Evolutionary conservation across 1,140 invertebrate genomes (phyloP).

Genomic region (Drosophila aff.): DNA sequence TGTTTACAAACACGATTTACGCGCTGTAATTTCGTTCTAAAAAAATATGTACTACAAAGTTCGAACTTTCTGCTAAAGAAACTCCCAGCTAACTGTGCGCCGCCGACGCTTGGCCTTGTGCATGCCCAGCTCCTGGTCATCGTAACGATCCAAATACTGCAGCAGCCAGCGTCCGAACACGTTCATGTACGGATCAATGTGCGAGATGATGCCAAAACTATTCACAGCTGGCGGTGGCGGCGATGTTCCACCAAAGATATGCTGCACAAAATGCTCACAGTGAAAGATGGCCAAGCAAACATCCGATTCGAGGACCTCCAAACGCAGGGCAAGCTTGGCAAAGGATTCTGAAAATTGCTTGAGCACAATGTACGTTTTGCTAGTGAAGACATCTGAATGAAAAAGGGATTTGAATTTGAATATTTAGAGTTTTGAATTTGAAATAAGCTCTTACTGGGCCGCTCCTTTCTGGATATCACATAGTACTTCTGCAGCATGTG

Average conservation of each 20-base stretch:
- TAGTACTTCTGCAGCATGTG: conserved; percentile 72
- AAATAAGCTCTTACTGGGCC: conserved; percentile 50
- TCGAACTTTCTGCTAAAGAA: not conserved
- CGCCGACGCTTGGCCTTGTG: conserved; percentile 24
- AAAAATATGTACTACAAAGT: not conserved
- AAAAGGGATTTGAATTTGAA: too few species aligned
- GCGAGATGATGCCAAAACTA: conserved; percentile 45
- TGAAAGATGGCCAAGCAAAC: conserved; percentile 71
- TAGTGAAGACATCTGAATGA: conserved; percentile 60
- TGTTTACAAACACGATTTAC: conserved; percentile 4
- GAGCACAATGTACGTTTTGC: conserved; percentile 69
- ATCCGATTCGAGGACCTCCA: conserved; percentile 66
- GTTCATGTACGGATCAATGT: conserved; percentile 70
- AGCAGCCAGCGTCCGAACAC: conserved; percentile 66
- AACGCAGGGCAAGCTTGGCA: conserved; percentile 69
- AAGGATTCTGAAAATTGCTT: conserved; percentile 80
- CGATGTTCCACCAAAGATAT: conserved; percentile 51
- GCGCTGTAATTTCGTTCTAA: conserved; percentile 5
- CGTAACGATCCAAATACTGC: conserved; percentile 50
- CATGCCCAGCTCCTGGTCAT: conserved; percentile 33
- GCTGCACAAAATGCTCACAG: conserved; percentile 66
- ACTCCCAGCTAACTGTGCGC: conserved; percentile 8
- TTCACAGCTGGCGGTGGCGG: conserved; percentile 53
- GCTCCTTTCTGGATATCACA: conserved; percentile 57
- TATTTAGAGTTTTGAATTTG: too few species aligned